Evolutionary conservation across 1,140 invertebrate genomes (phyloP).

Genomic region (Bradynema listronoti): DNA sequence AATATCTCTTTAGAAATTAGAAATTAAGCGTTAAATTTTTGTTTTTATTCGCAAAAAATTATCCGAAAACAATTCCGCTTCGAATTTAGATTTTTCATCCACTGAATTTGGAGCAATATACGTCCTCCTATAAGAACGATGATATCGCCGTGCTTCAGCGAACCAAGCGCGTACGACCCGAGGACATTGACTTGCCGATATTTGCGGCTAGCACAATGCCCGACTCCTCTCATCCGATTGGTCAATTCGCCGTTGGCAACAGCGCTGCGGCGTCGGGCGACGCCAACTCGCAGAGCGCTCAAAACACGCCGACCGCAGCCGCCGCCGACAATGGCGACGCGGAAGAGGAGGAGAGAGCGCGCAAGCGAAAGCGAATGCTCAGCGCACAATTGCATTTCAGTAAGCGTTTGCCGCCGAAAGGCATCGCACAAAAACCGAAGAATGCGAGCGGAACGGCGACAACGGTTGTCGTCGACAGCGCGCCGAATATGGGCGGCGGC

Average conservation of each 20-base stretch:
- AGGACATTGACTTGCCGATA: slow-evolving; percentile 36
- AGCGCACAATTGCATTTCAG: slow-evolving; percentile 31
- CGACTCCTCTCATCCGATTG: too few species aligned
- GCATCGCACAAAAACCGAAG: too few species aligned
- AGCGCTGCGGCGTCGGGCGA: background rate
- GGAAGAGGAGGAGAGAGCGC: slow-evolving; percentile 21
- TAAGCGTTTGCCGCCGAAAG: slow-evolving; percentile 22
- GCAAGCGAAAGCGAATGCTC: slow-evolving; percentile 33
- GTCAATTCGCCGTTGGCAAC: too few species aligned
- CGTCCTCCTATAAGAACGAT: slow-evolving; percentile 11
- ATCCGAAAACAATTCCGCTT: too few species aligned
- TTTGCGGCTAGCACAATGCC: too few species aligned
- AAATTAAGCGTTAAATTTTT: too few species aligned
- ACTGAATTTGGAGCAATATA: slow-evolving; percentile 26
- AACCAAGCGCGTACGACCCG: slow-evolving; percentile 33
- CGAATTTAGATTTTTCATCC: slow-evolving; percentile 31
- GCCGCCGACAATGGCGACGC: too few species aligned
- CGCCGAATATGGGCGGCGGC: too few species aligned
- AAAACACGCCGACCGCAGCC: slow-evolving; percentile 7
- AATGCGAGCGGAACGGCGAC: too few species aligned
- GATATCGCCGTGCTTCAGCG: slow-evolving; percentile 39
- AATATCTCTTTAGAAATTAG: too few species aligned
- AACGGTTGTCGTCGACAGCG: too few species aligned
- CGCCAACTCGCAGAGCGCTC: slow-evolving; percentile 5
- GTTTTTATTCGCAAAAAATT: too few species aligned